A percentile compares a stretch with the other conserved stretches of the same genome.
Conservation (phyloP, 1,140 invertebrate species). For the Stegodyphus dumicola region DNA sequence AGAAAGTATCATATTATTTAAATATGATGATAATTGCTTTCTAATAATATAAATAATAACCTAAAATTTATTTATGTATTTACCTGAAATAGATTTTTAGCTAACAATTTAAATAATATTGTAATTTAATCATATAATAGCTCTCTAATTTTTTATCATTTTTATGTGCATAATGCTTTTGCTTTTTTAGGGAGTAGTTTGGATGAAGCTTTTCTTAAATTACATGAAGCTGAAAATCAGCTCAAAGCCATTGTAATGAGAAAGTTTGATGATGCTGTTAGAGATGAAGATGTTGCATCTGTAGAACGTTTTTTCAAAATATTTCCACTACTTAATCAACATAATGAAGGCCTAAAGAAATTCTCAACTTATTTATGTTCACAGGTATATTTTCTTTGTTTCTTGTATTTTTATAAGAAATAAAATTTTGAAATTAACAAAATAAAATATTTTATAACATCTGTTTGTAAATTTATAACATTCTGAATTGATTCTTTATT, state of each 20-base stretch:
- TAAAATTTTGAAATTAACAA: too few relatives aligned
- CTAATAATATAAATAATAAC: too few relatives aligned
- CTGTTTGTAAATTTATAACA: too few relatives aligned
- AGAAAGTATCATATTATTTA: too few relatives aligned
- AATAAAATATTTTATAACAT: too few relatives aligned
- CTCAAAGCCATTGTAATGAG: conserved; percentile 79
- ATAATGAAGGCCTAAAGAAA: conserved; percentile 89
- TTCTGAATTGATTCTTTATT: neutral
- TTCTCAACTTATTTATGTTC: conserved; percentile 91
- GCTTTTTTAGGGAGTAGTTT: conserved; percentile 76
- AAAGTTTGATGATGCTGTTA: conserved; percentile 93
- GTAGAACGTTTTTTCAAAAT: conserved; percentile 98
- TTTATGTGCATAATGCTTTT: neutral
- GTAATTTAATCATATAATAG: too few relatives aligned
- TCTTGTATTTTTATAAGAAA: neutral
- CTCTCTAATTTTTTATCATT: too few relatives aligned
- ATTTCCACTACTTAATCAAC: conserved; percentile 93
- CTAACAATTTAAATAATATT: too few relatives aligned
- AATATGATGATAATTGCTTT: too few relatives aligned
- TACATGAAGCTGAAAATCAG: conserved; percentile 86
- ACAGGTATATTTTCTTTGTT: conserved; percentile 27
- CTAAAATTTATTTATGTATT: too few relatives aligned
- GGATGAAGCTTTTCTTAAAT: conserved; percentile 81
- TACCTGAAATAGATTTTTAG: too few relatives aligned
- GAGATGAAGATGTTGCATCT: conserved; percentile 86